These are phyloP conservation scores for Berghia stephanieae DNA, from an alignment of 1,140 invertebrate genomes.

Conservation along the genomic window DNA sequence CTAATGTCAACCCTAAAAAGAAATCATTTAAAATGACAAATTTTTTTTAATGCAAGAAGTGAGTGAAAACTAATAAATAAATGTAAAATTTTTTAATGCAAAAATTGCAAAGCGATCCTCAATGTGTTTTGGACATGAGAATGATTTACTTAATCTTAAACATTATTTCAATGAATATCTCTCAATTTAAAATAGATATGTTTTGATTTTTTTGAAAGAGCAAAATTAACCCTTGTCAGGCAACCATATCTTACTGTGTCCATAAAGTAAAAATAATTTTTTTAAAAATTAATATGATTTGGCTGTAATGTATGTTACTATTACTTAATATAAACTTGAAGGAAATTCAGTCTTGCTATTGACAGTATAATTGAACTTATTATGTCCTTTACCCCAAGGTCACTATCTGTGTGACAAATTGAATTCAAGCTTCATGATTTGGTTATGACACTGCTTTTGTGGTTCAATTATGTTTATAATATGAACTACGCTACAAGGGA, in stretches of 20 bases:
- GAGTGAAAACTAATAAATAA: neutral
- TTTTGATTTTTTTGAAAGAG: too few species aligned
- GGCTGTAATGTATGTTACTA: too few species aligned
- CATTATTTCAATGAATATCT: neutral
- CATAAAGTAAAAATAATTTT: too few species aligned
- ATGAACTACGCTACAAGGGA: neutral
- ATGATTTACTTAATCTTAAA: neutral
- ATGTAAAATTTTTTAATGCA: neutral
- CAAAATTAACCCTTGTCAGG: too few species aligned
- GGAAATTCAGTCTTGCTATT: neutral
- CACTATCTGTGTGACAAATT: neutral
- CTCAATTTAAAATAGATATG: neutral
- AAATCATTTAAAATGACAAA: neutral
- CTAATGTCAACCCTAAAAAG: slow-evolving; percentile 11
- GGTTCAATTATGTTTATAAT: too few species aligned
- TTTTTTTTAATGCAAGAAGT: neutral
- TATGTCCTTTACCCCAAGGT: neutral
- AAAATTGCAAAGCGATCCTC: neutral
- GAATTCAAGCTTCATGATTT: too few species aligned
- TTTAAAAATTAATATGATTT: too few species aligned
- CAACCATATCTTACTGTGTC: too few species aligned
- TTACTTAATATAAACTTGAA: neutral
- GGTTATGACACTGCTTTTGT: too few species aligned
- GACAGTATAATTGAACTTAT: neutral
- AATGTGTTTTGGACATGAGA: neutral